phyloP scores from a whole-genome alignment of 2,797 vertebrate genomes.

The Etheostoma nigrum region DNA sequence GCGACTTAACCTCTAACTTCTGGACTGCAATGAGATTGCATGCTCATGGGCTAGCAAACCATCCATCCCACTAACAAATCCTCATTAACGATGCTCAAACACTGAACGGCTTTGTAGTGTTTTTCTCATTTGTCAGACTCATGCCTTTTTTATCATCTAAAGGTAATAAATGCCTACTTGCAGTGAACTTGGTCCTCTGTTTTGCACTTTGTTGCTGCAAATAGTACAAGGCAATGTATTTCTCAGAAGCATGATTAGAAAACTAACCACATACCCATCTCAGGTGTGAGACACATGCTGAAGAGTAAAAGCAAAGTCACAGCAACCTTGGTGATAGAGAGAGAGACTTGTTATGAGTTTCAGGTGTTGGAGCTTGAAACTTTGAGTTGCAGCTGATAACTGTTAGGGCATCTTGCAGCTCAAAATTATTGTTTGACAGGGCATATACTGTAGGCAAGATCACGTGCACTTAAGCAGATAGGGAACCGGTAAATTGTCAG shows the following conservation, averaged over 20 bases:
- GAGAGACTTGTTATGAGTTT: constrained; percentile 41
- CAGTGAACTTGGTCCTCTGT: constrained; percentile 16
- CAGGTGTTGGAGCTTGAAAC: constrained; percentile 8
- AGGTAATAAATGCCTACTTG: constrained; percentile 5
- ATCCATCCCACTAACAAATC: constrained; percentile 71
- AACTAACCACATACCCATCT: constrained; percentile 36
- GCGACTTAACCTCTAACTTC: constrained; percentile 47
- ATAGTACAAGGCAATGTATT: constrained; percentile 11
- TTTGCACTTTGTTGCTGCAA: constrained; percentile 8
- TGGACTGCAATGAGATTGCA: constrained; percentile 58
- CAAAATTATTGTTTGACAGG: constrained; percentile 65
- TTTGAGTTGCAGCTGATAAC: constrained; percentile 22
- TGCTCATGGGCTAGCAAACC: constrained; percentile 60
- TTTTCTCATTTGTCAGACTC: constrained; percentile 37
- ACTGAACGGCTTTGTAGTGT: not conserved
- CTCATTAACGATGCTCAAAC: constrained; percentile 28
- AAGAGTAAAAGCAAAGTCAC: constrained; percentile 59
- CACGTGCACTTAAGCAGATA: constrained; percentile 50
- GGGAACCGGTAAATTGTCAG: constrained; percentile 20
- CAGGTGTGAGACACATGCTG: constrained; percentile 53
- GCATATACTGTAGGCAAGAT: constrained; percentile 33
- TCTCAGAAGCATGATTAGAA: constrained; percentile 3
- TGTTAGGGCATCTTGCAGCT: constrained; percentile 19
- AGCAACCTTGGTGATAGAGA: constrained; percentile 61
- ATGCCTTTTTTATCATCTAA: constrained; percentile 45